phyloP scores from a whole-genome alignment of 2,888 invertebrate genomes.

The Drosophila rubida region DNA sequence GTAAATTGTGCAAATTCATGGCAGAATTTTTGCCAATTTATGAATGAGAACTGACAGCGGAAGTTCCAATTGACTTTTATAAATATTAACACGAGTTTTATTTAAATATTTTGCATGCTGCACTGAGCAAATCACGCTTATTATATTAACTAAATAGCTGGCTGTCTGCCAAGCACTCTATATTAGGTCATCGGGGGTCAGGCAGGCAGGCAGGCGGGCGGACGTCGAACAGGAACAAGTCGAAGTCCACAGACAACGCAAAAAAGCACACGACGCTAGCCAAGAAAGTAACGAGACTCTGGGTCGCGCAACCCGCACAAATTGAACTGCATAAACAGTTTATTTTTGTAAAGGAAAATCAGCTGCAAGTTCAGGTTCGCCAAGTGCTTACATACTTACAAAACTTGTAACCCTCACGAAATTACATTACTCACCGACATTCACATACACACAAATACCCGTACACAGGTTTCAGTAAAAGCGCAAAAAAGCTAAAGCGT shows the following conservation, averaged over 20 bases:
- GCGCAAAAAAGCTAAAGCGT: conserved; percentile 46
- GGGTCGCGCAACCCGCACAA: conserved; percentile 24
- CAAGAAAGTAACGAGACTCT: conserved; percentile 30
- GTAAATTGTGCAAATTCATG: conserved; percentile 27
- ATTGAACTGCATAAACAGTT: conserved; percentile 75
- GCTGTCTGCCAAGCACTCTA: neutral
- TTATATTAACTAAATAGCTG: neutral
- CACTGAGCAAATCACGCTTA: neutral
- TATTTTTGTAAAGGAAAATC: conserved; percentile 57
- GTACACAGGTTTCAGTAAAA: conserved; percentile 16
- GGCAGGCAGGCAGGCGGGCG: neutral
- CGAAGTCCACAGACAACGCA: neutral
- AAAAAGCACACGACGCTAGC: conserved; percentile 36
- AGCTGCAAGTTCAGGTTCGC: conserved; percentile 66
- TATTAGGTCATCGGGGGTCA: conserved; percentile 42
- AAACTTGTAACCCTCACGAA: conserved; percentile 55
- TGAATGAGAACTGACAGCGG: conserved; percentile 40
- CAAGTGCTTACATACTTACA: conserved; percentile 23
- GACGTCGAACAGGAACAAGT: conserved; percentile 2
- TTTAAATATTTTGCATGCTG: neutral
- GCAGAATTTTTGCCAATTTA: conserved; percentile 28
- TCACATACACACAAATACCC: conserved; percentile 21
- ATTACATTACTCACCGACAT: conserved; percentile 44
- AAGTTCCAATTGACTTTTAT: conserved; percentile 54
- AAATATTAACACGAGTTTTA: conserved; percentile 18